Evolutionary conservation across 1,140 invertebrate genomes (phyloP), one percentile per base, ranked within the genome.

Genomic region (Lepidotrigona ventralis): DNA sequence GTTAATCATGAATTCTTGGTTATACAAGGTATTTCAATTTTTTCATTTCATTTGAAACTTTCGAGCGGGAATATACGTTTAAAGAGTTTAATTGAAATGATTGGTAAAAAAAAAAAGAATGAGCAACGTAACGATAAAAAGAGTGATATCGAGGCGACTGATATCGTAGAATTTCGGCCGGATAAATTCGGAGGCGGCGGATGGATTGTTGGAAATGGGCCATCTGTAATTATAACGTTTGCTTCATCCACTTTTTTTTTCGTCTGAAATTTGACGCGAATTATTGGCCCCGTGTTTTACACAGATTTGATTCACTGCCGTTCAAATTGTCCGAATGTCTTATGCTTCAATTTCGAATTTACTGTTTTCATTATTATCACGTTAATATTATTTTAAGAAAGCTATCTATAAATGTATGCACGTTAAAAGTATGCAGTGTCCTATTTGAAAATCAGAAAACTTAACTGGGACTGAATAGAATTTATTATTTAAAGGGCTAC

Each of bases 171-270:
- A 23, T 74, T 58, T 58, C 12, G 54, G 29, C 29, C 29, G 72
- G 54, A 39, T 33, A 33, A 33, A 74, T 58, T 74, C 29, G 29
- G 26, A 58, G 5, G 72, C 72, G 54, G 23, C 33, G 12, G 14
- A n/a, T 66, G 29, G 14, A n/a, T 58, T 74, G 17, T 74, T 74
- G 72, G 72, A 74, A 74, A 23, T 74, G 29, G 54, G 72, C 54
- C 53, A 74, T 58, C 23, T n/a, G 29, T 54, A 58, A 74, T 74
- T 58, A 74, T 74, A 74, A 39, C 54, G 21, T 58, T 58, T 29
- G 14, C 54, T 58, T 8, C 54, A 26, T 54, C 51, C 29, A 21
- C 4, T 69, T 69, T n/a, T 17, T 1, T 1, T 1, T n/a, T 5
- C 53, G 4, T 23, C 6, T 56, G 26, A 14, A 73, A 56, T 73